Evolutionary conservation across 2,797 vertebrate genomes (phyloP).

Genomic region (Rhynchonycteris naso): DNA sequence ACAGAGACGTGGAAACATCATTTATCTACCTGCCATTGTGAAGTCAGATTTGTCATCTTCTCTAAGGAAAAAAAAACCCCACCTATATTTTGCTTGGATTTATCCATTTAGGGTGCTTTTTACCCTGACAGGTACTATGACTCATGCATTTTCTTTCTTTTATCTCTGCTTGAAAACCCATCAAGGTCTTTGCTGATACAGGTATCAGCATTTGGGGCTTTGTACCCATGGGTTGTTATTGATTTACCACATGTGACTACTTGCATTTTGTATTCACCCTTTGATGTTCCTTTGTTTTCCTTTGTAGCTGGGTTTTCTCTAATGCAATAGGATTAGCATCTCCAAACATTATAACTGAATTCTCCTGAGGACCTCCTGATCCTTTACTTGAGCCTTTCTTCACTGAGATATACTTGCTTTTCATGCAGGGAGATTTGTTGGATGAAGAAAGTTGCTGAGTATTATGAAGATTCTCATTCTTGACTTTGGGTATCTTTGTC

Average conservation of each 20-base stretch:
- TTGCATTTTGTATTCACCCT: conserved; percentile 51
- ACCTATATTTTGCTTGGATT: conserved; percentile 51
- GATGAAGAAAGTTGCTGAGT: neutral
- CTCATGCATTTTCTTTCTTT: conserved; percentile 29
- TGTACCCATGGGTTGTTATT: neutral
- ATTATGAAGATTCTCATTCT: neutral
- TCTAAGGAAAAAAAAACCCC: neutral
- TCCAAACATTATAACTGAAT: conserved; percentile 53
- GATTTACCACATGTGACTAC: conserved; percentile 43
- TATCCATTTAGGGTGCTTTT: conserved; percentile 50
- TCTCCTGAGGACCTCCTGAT: neutral
- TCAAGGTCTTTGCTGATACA: neutral
- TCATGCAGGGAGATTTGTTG: neutral
- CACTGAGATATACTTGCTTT: neutral
- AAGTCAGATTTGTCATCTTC: conserved; percentile 53
- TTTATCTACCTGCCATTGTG: neutral
- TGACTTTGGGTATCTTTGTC: conserved; percentile 32
- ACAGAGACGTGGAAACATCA: conserved; percentile 3
- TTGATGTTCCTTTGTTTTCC: conserved; percentile 59
- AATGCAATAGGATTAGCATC: conserved; percentile 52
- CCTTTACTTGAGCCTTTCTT: conserved; percentile 9
- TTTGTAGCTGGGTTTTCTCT: conserved; percentile 38
- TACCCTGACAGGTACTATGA: conserved; percentile 40
- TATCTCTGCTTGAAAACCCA: conserved; percentile 24
- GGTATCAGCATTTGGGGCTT: neutral